Conservation (phyloP, 2,113 vertebrate species). For the Callionymus lyra region DNA sequence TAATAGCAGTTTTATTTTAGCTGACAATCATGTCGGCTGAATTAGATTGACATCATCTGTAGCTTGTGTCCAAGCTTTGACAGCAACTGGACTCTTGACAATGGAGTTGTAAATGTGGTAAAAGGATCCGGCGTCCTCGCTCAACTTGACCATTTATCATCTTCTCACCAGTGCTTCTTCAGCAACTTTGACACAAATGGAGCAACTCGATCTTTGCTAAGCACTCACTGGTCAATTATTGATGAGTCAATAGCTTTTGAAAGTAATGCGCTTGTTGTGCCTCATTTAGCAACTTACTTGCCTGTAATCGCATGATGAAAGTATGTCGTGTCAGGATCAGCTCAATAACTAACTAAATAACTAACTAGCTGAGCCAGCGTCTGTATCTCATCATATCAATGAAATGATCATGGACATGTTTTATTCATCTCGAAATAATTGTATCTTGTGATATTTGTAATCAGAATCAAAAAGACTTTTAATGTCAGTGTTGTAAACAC, state of each 20-base stretch:
- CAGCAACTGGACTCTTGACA: conserved; percentile 16
- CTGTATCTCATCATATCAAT: too few relatives aligned
- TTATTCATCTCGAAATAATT: too few relatives aligned
- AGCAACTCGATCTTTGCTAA: conserved; percentile 74
- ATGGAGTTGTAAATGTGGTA: conserved; percentile 43
- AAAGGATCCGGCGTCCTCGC: conserved; percentile 67
- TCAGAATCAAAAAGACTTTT: too few relatives aligned
- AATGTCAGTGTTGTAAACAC: too few relatives aligned
- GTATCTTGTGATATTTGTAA: too few relatives aligned
- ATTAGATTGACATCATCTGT: conserved; percentile 1
- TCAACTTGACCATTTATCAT: conserved; percentile 73
- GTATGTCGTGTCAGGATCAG: conserved; percentile 24
- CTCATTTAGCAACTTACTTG: conserved; percentile 44
- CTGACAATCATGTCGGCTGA: neutral
- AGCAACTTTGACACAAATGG: conserved; percentile 83
- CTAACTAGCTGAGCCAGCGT: too few relatives aligned
- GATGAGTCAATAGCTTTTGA: conserved; percentile 61
- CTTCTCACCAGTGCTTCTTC: conserved; percentile 73
- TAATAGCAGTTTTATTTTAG: neutral
- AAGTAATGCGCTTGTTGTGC: conserved; percentile 48
- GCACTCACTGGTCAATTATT: conserved; percentile 67
- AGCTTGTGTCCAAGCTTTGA: conserved; percentile 29
- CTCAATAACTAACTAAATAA: conserved; percentile 25
- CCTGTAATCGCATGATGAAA: conserved; percentile 29
- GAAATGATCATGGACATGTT: too few relatives aligned